Evolutionary conservation across 2,797 vertebrate species (phyloP), one percentile per base, ranked within the genome.

Genomic region (Knipowitschia caucasica): DNA sequence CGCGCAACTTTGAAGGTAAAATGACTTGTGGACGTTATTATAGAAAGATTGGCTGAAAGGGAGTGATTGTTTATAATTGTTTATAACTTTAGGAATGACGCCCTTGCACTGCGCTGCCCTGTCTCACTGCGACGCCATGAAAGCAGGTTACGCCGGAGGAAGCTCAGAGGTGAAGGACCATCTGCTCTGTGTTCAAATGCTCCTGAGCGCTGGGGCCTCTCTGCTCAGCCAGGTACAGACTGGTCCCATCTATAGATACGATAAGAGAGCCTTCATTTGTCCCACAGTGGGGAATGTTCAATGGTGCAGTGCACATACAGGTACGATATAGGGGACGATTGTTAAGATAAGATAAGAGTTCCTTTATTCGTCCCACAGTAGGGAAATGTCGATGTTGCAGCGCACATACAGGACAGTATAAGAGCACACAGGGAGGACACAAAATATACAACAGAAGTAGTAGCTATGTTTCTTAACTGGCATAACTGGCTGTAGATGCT

Each of bases 1-100:
- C 92, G 47, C 88, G 92, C 50, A 92, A 96, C 71, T 96, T 93
- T 52, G 94, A 96, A 80, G 94, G 94, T 96, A 75, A 56, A 4
- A 26, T 50, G 3, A 27, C 10, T 30, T 20, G 27, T 3, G 11
- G 2, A 45, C 26, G 7, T n/a, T 21, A 11, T 3, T 20, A 30
- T 17, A 2, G 1, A 21, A 21, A 39, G 36, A 11, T 11, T 39
- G 18, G 17, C 3, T 20, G 21, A 15, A 47, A 20, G 18, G 7
- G 36, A 21, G 23, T 18, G 33, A n/a, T 7, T 31, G n/a, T 29
- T 20, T 12, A 12, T 33, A 15, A 29, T 33, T 65, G 21, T 30
- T 57, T 45, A 23, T 6, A n/a, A n/a, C n/a, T 30, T 54, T 71
- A 96, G 94, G 94, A 34, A 89, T 95, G 77, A 95, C 93, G 3